These are phyloP conservation scores for Zeuzera pyrina DNA, from an alignment of 2,888 invertebrate genomes.

Conservation along the genomic window DNA sequence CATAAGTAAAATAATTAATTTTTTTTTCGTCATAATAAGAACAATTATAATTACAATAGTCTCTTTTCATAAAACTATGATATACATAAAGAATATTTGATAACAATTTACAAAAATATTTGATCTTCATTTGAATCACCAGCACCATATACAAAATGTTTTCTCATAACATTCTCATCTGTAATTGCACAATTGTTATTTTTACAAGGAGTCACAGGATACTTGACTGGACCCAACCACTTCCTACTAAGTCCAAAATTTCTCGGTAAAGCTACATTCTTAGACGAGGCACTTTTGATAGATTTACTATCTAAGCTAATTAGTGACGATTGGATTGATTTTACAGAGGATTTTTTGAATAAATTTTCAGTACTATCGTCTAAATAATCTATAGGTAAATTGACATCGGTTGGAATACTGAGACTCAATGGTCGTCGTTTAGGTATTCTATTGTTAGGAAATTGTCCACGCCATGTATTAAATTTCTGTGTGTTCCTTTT, in stretches of 20 bases:
- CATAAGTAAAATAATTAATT: too few species aligned
- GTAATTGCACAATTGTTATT: constrained; percentile 46
- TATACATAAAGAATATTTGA: too few species aligned
- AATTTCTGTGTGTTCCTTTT: constrained; percentile 48
- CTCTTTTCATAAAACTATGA: too few species aligned
- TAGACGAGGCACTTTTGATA: constrained; percentile 40
- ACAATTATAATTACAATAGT: constrained; percentile 1
- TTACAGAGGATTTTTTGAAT: constrained; percentile 44
- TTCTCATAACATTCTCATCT: constrained; percentile 46
- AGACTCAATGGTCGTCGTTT: constrained; percentile 61
- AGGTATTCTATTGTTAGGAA: constrained; percentile 26
- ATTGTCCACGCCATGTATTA: constrained; percentile 56
- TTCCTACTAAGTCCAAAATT: constrained; percentile 73
- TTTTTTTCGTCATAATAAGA: too few species aligned
- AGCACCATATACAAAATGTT: constrained; percentile 64
- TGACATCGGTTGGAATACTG: constrained; percentile 53
- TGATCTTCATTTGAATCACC: constrained; percentile 76
- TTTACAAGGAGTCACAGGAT: constrained; percentile 78
- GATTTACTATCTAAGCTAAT: constrained; percentile 47
- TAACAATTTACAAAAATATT: constrained; percentile 74
- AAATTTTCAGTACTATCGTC: constrained; percentile 33
- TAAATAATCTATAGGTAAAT: constrained; percentile 48
- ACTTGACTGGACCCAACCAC: constrained; percentile 76
- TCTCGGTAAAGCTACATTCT: constrained; percentile 69
- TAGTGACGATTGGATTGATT: constrained; percentile 54